Evolutionary conservation across 1,140 invertebrate genomes (phyloP).

Genomic region (Drosophila littoralis): DNA sequence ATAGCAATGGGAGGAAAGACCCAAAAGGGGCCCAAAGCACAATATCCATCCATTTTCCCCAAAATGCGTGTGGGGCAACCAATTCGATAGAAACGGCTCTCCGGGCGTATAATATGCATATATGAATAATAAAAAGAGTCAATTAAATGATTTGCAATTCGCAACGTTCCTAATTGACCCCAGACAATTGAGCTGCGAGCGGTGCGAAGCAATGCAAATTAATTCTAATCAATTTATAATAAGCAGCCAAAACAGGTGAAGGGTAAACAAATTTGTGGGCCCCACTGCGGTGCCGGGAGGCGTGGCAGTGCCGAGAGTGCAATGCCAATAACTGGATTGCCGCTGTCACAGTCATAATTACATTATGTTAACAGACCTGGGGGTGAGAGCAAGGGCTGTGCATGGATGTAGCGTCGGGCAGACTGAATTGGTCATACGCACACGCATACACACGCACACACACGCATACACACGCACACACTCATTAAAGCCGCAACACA

Average conservation of each 20-base stretch:
- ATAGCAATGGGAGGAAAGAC: too few species aligned
- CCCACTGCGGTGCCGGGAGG: background rate
- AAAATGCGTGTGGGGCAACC: too few species aligned
- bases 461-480: background rate
- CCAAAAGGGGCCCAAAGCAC: too few species aligned
- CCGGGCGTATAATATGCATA: background rate
- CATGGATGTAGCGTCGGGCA: background rate
- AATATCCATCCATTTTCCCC: too few species aligned
- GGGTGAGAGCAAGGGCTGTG: background rate
- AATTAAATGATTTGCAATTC: slow-evolving; percentile 14
- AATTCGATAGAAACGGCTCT: too few species aligned
- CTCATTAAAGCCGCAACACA: slow-evolving; percentile 18
- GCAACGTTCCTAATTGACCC: slow-evolving; percentile 11
- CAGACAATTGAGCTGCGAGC: slow-evolving; percentile 10
- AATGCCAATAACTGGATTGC: slow-evolving; percentile 39
- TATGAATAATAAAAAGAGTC: slow-evolving; percentile 14
- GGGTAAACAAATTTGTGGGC: slow-evolving; percentile 42
- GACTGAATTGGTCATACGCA: slow-evolving; percentile 2
- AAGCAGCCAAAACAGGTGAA: slow-evolving; percentile 36
- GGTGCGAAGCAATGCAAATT: slow-evolving; percentile 17
- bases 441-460: background rate
- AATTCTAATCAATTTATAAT: slow-evolving; percentile 48
- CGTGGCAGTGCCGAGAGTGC: slow-evolving; percentile 1
- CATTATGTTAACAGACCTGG: slow-evolving; percentile 34
- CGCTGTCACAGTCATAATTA: slow-evolving; percentile 51